Conservation (phyloP, 2,113 vertebrate genomes). For the Rhinoderma darwinii region DNA sequence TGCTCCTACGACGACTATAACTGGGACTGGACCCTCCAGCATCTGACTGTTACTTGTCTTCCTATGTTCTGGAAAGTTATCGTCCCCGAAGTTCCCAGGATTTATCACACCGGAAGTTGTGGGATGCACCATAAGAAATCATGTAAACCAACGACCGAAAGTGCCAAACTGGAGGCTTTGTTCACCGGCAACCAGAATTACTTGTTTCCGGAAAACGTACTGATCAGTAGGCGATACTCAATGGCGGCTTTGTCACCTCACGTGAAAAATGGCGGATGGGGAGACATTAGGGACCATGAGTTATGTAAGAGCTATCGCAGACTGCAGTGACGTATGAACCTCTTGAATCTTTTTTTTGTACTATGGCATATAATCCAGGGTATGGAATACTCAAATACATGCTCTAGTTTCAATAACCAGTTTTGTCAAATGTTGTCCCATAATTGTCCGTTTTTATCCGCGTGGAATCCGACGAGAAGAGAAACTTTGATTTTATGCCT, state of each 20-base stretch:
- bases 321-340: constrained; percentile 82
- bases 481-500: constrained; percentile 62
- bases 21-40: constrained; percentile 99
- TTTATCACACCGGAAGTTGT: constrained; percentile 96
- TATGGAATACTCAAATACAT: constrained; percentile 66
- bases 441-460: constrained; percentile 61
- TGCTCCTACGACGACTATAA: constrained; percentile 99
- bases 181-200: constrained; percentile 86
- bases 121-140: constrained; percentile 97
- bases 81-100: constrained; percentile 88
- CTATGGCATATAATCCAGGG: constrained; percentile 62
- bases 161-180: constrained; percentile 90
- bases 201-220: constrained; percentile 88
- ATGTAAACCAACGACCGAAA: constrained; percentile 88
- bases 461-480: constrained; percentile 19
- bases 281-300: constrained; percentile 98
- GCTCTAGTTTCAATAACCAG: constrained; percentile 73
- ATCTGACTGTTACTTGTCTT: constrained; percentile 91
- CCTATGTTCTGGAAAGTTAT: constrained; percentile 95
- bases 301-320: constrained; percentile 97
- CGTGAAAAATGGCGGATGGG: constrained; percentile 98
- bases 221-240: constrained; percentile 85
- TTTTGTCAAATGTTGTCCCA: constrained; percentile 68
- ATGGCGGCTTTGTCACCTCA: constrained; percentile 86
- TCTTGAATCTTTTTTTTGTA: constrained; percentile 59